Conservation (phyloP, 2,888 invertebrate species). For the Phortica magna region DNA sequence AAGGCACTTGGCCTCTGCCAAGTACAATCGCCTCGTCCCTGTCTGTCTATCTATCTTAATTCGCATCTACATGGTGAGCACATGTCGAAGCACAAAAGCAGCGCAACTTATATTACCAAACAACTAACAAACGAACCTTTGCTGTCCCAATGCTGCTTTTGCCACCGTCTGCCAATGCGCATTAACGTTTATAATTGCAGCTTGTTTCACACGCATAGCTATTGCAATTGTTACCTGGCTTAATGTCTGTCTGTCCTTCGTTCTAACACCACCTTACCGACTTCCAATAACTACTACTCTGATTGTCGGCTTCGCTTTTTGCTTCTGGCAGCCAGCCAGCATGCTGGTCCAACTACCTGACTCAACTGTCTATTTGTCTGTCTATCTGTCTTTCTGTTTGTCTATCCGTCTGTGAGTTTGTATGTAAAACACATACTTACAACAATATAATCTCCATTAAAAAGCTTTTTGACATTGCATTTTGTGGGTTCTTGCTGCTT, state of each 20-base stretch:
- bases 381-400: background rate
- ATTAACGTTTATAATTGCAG: constrained; percentile 74
- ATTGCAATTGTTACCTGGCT: constrained; percentile 34
- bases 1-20: too few relatives aligned
- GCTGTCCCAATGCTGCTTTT: background rate
- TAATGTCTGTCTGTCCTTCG: background rate
- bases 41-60: constrained; percentile 17
- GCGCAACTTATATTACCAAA: background rate
- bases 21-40: background rate
- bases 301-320: background rate
- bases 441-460: constrained; percentile 74
- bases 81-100: background rate
- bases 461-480: constrained; percentile 71
- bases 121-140: background rate
- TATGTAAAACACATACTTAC: constrained; percentile 59
- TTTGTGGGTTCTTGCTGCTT: background rate
- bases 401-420: background rate
- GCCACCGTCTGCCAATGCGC: constrained; percentile 52
- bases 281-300: background rate
- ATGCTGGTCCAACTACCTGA: background rate
- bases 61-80: background rate
- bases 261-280: background rate
- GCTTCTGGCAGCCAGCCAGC: background rate
- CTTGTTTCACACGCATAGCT: constrained; percentile 53
- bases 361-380: constrained; percentile 2